A percentile compares a stretch with the other conserved stretches of the same genome.
Conservation (phyloP, 2,797 vertebrate genomes). For the Acanthurus tractus region DNA sequence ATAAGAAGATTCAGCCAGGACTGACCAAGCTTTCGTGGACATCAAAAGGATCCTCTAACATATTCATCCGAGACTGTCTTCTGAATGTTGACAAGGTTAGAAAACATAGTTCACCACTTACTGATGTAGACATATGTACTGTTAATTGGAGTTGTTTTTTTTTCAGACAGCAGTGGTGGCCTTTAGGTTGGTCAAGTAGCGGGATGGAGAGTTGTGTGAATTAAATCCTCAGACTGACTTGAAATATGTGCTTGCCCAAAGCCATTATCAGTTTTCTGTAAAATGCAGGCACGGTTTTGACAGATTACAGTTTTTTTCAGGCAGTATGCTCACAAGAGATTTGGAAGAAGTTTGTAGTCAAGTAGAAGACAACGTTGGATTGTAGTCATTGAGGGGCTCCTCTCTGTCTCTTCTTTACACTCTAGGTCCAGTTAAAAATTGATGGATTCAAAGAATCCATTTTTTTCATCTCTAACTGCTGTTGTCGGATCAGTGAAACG, state of each 20-base stretch:
- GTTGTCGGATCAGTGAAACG: constrained; percentile 87
- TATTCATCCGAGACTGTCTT: constrained; percentile 89
- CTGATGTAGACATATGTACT: not conserved
- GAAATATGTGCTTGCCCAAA: too few species aligned
- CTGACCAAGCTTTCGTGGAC: constrained; percentile 89
- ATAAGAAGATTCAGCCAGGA: constrained; percentile 90
- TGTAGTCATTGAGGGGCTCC: not conserved
- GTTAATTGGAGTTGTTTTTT: not conserved
- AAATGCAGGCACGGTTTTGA: too few species aligned
- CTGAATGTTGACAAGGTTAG: constrained; percentile 89
- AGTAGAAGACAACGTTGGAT: not conserved
- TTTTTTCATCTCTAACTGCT: constrained; percentile 81
- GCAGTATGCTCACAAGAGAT: too few species aligned
- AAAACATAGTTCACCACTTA: constrained; percentile 3
- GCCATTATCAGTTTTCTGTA: too few species aligned
- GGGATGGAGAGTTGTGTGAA: not conserved
- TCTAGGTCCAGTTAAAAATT: constrained; percentile 87
- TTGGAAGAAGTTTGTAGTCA: not conserved
- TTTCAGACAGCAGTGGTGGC: not conserved
- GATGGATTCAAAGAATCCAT: constrained; percentile 88
- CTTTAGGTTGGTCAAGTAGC: not conserved
- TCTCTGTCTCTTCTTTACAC: not conserved
- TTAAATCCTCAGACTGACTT: not conserved
- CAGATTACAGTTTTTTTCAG: too few species aligned
- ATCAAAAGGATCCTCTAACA: constrained; percentile 82